These are phyloP conservation scores for Tholera decimalis DNA, from an alignment of 2,888 invertebrate species.

Conservation along the genomic window DNA sequence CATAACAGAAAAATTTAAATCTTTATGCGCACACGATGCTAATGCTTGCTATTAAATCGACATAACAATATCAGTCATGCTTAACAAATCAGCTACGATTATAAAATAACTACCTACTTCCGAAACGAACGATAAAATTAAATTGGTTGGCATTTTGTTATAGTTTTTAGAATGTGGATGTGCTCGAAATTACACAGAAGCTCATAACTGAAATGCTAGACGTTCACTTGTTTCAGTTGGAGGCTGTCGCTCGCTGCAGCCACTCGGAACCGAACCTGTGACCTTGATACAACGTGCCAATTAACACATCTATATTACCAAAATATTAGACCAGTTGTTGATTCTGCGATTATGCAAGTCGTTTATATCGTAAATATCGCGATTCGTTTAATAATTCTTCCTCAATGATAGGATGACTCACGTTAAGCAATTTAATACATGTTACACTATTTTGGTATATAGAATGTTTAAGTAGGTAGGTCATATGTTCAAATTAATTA, in stretches of 20 bases:
- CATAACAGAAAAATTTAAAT: background rate
- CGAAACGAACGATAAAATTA: conserved; percentile 9
- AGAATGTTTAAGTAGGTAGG: too few species aligned
- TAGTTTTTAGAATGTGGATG: conserved; percentile 15
- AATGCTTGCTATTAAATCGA: background rate
- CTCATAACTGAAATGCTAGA: background rate
- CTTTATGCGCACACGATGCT: background rate
- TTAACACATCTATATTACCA: conserved; percentile 26
- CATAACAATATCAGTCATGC: background rate
- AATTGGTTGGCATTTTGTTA: background rate
- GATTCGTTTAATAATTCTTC: conserved; percentile 7
- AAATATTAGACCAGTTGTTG: background rate
- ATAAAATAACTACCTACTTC: background rate
- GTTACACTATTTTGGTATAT: background rate
- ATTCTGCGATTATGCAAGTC: too few species aligned
- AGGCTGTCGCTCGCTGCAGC: background rate
- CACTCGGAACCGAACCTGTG: conserved; percentile 15
- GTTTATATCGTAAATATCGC: conserved; percentile 16
- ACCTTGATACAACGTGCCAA: conserved; percentile 26
- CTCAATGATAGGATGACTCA: background rate
- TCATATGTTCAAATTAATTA: too few species aligned
- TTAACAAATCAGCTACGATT: background rate
- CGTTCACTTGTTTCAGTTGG: conserved; percentile 10
- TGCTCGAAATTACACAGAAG: background rate
- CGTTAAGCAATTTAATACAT: background rate